These are phyloP conservation scores for Lithobates sylvaticus DNA, from an alignment of 2,797 vertebrate genomes.

Conservation along the genomic window DNA sequence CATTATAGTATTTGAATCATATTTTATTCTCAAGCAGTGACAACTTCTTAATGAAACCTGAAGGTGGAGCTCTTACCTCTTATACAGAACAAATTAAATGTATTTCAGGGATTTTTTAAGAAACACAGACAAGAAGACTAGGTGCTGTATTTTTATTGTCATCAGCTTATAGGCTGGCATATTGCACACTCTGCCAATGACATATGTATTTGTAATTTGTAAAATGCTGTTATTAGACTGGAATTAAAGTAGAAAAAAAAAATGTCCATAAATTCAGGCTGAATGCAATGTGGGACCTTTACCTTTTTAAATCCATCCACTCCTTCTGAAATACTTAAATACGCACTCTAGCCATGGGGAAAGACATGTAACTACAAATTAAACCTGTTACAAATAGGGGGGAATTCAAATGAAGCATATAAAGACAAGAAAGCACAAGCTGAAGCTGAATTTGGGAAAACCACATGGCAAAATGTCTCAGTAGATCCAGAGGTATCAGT, in stretches of 20 bases:
- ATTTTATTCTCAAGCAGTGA: not conserved
- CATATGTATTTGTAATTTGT: not conserved
- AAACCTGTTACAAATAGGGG: too few relatives aligned
- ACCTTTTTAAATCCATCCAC: not conserved
- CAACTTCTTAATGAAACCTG: not conserved
- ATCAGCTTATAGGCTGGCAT: not conserved
- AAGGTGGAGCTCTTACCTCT: constrained; percentile 14
- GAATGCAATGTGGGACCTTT: not conserved
- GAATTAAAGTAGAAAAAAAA: not conserved
- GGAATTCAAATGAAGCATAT: too few relatives aligned
- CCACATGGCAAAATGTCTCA: too few relatives aligned
- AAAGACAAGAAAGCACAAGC: too few relatives aligned
- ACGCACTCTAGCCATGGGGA: not conserved
- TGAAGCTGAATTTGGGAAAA: too few relatives aligned
- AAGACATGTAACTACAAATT: not conserved
- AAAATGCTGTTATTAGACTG: not conserved
- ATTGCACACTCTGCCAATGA: not conserved
- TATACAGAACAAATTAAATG: not conserved
- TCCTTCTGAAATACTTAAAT: not conserved
- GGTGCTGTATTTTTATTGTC: not conserved
- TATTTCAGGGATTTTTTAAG: not conserved
- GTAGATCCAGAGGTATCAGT: too few relatives aligned
- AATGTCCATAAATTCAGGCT: not conserved
- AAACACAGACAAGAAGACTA: not conserved
- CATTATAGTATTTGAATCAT: not conserved